These are phyloP conservation scores for Microctonus aethiopoides DNA, from an alignment of 2,888 invertebrate genomes.

Conservation along the genomic window DNA sequence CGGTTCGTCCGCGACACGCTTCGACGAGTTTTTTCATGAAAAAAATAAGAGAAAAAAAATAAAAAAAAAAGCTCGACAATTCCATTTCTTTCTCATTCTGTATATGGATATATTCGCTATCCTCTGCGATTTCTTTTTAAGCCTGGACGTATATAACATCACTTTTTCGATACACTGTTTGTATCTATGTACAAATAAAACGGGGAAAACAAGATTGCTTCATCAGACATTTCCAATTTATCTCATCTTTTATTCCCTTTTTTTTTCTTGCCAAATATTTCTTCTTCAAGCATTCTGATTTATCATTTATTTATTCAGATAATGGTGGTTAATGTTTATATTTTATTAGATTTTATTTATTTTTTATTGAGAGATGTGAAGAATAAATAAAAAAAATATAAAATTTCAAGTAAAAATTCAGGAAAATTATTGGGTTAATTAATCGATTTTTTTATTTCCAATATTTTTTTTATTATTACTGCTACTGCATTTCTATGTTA, in stretches of 20 bases:
- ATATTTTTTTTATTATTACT: too few species aligned
- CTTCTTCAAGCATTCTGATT: too few species aligned
- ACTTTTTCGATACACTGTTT: slow-evolving; percentile 16
- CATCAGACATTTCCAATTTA: slow-evolving; percentile 33
- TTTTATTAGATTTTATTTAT: too few species aligned
- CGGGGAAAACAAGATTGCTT: slow-evolving; percentile 24
- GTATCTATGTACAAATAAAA: neutral
- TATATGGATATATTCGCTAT: slow-evolving; percentile 14
- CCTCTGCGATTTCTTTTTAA: slow-evolving; percentile 19
- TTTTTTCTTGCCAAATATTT: too few species aligned
- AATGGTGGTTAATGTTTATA: too few species aligned
- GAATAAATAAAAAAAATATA: too few species aligned
- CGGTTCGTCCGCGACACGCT: slow-evolving; percentile 19
- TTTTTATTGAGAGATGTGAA: too few species aligned
- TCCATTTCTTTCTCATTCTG: slow-evolving; percentile 6
- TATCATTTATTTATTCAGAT: too few species aligned
- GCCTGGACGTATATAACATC: slow-evolving; percentile 5
- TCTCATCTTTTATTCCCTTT: neutral
- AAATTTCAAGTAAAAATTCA: too few species aligned
- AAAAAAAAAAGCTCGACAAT: neutral
- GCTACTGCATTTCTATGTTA: too few species aligned
- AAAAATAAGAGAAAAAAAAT: neutral
- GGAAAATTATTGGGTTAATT: too few species aligned
- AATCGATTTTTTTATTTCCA: too few species aligned
- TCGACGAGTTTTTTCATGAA: slow-evolving; percentile 21